A percentile compares a stretch with the other conserved stretches of the same genome.
Conservation (phyloP, 2,113 vertebrate genomes). For the Antigone vipio region DNA sequence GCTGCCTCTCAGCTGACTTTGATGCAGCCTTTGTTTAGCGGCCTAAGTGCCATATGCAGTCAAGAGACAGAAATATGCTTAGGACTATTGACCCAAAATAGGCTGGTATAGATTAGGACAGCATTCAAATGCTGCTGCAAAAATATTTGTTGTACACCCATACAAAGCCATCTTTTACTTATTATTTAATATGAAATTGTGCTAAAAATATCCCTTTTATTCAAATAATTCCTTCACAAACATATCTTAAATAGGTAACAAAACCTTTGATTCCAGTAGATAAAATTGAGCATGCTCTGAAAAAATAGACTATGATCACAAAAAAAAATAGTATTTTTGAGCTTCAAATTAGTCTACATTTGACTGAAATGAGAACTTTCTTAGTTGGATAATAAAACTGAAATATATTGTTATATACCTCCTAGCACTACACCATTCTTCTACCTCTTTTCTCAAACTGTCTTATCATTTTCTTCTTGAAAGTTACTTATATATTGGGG, state of each 20-base stretch:
- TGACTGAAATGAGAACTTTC: not conserved
- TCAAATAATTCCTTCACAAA: not conserved
- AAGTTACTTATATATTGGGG: slow-evolving; percentile 1
- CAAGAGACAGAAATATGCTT: not conserved
- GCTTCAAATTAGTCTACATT: not conserved
- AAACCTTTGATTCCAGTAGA: not conserved
- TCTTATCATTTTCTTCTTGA: not conserved
- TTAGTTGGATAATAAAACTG: not conserved
- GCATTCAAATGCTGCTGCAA: not conserved
- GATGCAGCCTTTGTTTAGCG: not conserved
- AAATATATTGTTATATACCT: not conserved
- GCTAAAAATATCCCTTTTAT: not conserved
- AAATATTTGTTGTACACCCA: not conserved
- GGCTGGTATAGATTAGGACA: not conserved
- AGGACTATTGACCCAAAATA: not conserved
- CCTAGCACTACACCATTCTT: not conserved
- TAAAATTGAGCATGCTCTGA: not conserved
- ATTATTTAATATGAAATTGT: not conserved
- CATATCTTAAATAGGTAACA: not conserved
- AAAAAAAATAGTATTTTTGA: not conserved
- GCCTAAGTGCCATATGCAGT: not conserved
- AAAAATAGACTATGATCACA: not conserved
- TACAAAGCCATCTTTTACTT: not conserved
- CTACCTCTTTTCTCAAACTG: not conserved
- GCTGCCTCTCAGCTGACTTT: not conserved